Percentiles rank a stretch among this genome's conserved stretches.
Evolutionary conservation across 2,797 vertebrate genomes (phyloP).

Genomic region (Caiman crocodilus): DNA sequence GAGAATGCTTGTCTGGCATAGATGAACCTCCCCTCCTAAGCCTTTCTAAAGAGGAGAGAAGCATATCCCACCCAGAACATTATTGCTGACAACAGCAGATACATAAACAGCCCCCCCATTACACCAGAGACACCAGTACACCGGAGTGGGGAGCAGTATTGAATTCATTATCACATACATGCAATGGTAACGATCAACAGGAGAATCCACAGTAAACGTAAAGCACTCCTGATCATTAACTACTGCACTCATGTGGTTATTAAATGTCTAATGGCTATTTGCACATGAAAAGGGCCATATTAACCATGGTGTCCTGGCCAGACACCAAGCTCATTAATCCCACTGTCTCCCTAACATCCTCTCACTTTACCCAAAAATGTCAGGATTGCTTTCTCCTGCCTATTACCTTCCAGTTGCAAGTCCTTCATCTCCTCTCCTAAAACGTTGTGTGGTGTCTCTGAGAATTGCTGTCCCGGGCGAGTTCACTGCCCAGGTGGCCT

Average conservation of each 20-base stretch:
- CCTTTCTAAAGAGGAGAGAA: slow-evolving; percentile 46
- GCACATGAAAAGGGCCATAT: fast-evolving
- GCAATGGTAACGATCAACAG: not conserved
- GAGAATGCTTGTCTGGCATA: slow-evolving; percentile 63
- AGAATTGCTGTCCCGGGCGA: not conserved
- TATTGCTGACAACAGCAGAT: not conserved
- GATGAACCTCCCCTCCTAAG: slow-evolving; percentile 36
- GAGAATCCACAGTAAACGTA: slow-evolving; percentile 1
- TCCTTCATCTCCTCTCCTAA: not conserved
- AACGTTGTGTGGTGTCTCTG: not conserved
- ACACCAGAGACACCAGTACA: no score
- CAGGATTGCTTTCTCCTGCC: not conserved
- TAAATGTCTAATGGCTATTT: not conserved
- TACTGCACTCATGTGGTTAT: not conserved
- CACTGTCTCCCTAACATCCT: not conserved
- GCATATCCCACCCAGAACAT: slow-evolving; percentile 35
- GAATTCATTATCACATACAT: not conserved
- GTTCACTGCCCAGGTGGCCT: not conserved
- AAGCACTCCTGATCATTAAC: not conserved
- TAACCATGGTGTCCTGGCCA: not conserved
- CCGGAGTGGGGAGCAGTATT: no score
- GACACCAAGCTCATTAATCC: not conserved
- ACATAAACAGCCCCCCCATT: not conserved
- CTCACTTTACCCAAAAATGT: not conserved
- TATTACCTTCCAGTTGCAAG: not conserved